A percentile compares a stretch with the other conserved stretches of the same genome.
Evolutionary conservation across 2,888 invertebrate species (phyloP).

Genomic region (Cryptus viduatorius): DNA sequence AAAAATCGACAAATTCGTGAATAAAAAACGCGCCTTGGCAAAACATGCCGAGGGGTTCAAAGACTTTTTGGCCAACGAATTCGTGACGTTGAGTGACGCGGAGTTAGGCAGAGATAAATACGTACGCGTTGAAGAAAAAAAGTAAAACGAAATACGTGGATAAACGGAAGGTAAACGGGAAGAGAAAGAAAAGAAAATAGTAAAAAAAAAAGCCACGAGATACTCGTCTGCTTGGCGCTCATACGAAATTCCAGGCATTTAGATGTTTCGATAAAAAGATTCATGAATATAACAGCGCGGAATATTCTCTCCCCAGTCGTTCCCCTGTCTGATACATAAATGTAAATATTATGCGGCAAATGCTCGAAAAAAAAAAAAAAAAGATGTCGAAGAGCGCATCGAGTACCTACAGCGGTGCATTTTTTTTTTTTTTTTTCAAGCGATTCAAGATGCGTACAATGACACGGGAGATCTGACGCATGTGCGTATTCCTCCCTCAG

Average conservation of each 20-base stretch:
- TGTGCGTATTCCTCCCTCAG: conserved; percentile 26
- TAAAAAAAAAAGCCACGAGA: conserved; percentile 54
- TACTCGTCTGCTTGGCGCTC: conserved; percentile 69
- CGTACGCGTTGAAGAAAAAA: conserved; percentile 27
- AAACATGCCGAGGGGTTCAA: conserved; percentile 27
- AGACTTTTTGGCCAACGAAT: conserved; percentile 33
- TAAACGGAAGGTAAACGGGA: conserved; percentile 27
- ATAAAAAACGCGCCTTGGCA: not conserved
- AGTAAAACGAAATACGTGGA: conserved; percentile 9
- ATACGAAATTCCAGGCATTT: conserved; percentile 75
- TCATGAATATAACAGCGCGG: conserved; percentile 65
- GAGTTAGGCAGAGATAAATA: conserved; percentile 34
- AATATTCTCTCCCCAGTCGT: conserved; percentile 53
- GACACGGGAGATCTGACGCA: conserved; percentile 52
- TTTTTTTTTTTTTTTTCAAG: conserved; percentile 10
- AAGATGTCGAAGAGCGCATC: conserved; percentile 25
- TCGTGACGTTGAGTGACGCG: conserved; percentile 48
- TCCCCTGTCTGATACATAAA: conserved; percentile 57
- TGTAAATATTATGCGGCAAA: conserved; percentile 61
- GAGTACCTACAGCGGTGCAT: conserved; percentile 34
- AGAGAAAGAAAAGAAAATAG: conserved; percentile 14
- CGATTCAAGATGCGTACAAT: conserved; percentile 42
- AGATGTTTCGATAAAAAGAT: conserved; percentile 76
- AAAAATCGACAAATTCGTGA: not conserved
- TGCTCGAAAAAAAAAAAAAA: conserved; percentile 35